Evolutionary conservation across 2,113 vertebrate species (phyloP).

Genomic region (Tylochromis polylepis): DNA sequence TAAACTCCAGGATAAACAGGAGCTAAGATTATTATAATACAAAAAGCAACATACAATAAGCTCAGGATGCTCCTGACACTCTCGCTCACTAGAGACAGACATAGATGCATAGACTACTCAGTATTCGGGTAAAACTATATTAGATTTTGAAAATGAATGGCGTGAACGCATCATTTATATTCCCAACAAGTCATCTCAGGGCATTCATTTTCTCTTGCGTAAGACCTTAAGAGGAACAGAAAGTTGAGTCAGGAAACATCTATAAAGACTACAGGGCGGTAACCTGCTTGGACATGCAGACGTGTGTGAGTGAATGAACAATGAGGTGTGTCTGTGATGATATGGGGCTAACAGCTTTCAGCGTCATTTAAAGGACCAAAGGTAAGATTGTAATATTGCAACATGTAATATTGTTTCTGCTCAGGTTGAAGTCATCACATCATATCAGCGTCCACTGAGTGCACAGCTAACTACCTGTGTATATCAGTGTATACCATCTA

Average conservation of each 20-base stretch:
- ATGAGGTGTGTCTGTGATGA: fast-evolving
- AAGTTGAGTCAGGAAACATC: background rate
- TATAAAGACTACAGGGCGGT: fast-evolving
- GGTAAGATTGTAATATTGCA: fast-evolving
- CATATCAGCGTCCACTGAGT: fast-evolving
- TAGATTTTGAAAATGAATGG: background rate
- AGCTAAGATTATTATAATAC: background rate
- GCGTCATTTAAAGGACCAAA: background rate
- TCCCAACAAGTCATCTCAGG: background rate
- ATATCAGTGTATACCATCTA: background rate
- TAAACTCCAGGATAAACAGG: no score
- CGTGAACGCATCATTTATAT: background rate
- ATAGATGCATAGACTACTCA: background rate
- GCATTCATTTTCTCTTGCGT: background rate
- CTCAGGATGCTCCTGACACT: background rate
- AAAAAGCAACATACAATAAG: background rate
- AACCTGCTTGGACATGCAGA: background rate
- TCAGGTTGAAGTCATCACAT: background rate
- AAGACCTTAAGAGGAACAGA: background rate
- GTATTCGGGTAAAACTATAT: background rate
- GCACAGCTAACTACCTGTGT: background rate
- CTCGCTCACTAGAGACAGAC: fast-evolving
- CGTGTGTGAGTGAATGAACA: background rate
- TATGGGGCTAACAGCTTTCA: background rate
- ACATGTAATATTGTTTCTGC: background rate